Conservation (phyloP, 2,888 invertebrate species). For the Oligia latruncula region DNA sequence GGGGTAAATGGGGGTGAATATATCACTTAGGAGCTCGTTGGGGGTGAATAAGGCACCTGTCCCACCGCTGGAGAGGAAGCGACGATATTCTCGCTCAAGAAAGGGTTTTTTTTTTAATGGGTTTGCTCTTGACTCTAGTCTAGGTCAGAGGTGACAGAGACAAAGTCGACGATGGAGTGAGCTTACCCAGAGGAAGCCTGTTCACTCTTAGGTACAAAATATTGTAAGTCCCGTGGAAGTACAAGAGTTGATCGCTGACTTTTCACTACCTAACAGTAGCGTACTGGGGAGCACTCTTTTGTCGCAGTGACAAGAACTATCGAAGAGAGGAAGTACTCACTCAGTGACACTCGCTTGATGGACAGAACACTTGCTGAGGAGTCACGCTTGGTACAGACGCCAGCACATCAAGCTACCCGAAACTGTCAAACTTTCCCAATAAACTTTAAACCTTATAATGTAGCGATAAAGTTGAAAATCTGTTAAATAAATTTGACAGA, state of each 20-base stretch:
- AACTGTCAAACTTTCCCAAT: too few species aligned
- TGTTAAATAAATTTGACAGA: too few species aligned
- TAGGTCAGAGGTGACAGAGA: too few species aligned
- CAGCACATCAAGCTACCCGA: too few species aligned
- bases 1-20: conserved; percentile 20
- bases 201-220: not conserved
- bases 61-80: not conserved
- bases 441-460: too few species aligned
- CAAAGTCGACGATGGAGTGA: too few species aligned
- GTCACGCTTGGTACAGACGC: not conserved
- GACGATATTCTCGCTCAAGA: not conserved
- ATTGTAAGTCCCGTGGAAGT: not conserved
- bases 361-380: too few species aligned
- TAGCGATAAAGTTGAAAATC: too few species aligned
- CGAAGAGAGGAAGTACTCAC: not conserved
- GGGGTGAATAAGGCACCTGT: conserved; percentile 4
- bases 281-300: not conserved
- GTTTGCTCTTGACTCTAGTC: too few species aligned
- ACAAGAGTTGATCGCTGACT: not conserved
- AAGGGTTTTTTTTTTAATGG: not conserved
- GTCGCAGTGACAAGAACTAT: too few species aligned
- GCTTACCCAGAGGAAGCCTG: too few species aligned
- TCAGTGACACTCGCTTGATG: not conserved
- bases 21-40: conserved; percentile 1
- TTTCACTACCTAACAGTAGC: not conserved